Base-by-base conservation (phyloP, 2,113 vertebrate species). In the Crocuta crocuta region DNA sequence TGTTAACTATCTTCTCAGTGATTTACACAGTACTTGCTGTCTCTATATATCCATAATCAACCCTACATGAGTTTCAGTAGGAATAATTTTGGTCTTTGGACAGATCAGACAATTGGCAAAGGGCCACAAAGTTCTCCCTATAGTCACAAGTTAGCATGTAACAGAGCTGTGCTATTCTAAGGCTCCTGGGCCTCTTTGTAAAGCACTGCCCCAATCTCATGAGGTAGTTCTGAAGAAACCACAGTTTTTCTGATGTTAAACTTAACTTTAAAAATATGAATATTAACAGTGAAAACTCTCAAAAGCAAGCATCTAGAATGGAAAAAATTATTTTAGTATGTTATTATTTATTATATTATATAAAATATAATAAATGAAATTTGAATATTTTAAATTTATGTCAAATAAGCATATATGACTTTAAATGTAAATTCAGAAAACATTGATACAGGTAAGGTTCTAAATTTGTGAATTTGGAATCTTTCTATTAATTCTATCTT, bases 401-500 rank as follows among this genome's bases (percentile, higher is more conserved):
- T 55, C 78, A 95, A 95, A 93, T 96, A 81, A 94, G 74, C 31
- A 55, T 10, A 53, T 23, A 80, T 76, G 10, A 45, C 55, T 92
- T 96, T 86, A 35, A 74, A 61, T 70, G 16, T 58, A 84, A 87
- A 24, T 45, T 91, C 21, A 80, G 80, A 43, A 65, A 81, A 71
- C 33, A 97, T 10, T 26, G 70, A 26, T 50, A 66, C 1, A 79
- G 71, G 16, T 31, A 45, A 6, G 24, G 4, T 61, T 65, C 78
- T 96, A 26, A 79, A 79, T 82, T 35, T 97, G 24, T 87, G 33
- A 39, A 83, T 58, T 76, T 76, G 31, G 16, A 80, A 39, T 48
- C 70, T 91, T 89, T 84, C 33, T 68, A 33, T 7, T 93, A 94
- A 96, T 10, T 92, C 31, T 86, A n/a, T 28, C 39, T 93, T 96